Evolutionary conservation across 1,140 invertebrate species (phyloP), one percentile per base, ranked within the genome.

Genomic region (Zaprionus ghesquierei): DNA sequence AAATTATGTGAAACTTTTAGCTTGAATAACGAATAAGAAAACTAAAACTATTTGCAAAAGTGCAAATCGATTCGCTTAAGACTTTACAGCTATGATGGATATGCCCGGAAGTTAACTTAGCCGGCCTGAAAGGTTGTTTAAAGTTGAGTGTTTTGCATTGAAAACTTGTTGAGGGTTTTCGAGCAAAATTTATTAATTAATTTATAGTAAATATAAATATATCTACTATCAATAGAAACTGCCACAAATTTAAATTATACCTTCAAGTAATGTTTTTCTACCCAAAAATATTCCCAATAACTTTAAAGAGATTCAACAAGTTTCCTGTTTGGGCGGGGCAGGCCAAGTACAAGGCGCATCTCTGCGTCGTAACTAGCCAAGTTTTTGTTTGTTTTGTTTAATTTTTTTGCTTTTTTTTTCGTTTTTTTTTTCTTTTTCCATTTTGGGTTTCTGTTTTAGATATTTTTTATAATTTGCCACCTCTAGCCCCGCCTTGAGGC

Each of bases 401-500:
- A 15, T 41, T 41, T 38, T 38, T 31, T 31, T 49, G 13, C 23
- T 41, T 8, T 1, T 0, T n/a, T n/a, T n/a, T n/a, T n/a, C n/a
- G n/a, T n/a, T n/a, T n/a, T n/a, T n/a, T n/a, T n/a, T n/a, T n/a
- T n/a, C n/a, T 18, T 10, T 41, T 58, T 22, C 1, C 23, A 44
- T 29, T 53, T 49, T 41, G 22, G 35, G 33, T 55, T 23, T 64
- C 22, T 51, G 56, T 59, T 35, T 64, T 46, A 46, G 18, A 46
- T 46, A 46, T 46, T 20, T 20, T 15, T 20, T 46, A 46, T 22
- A 46, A 46, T 46, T 46, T 46, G 22, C 18, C 41, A 46, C 41
- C 18, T n/a, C n/a, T 20, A 20, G n/a, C 18, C 18, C 41, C 33
- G 9, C 10, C 41, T 20, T 10, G 3, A 22, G 18, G n/a, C 2